These are phyloP conservation scores for Acrobasis suavella DNA, from an alignment of 2,888 invertebrate species.

Conservation along the genomic window DNA sequence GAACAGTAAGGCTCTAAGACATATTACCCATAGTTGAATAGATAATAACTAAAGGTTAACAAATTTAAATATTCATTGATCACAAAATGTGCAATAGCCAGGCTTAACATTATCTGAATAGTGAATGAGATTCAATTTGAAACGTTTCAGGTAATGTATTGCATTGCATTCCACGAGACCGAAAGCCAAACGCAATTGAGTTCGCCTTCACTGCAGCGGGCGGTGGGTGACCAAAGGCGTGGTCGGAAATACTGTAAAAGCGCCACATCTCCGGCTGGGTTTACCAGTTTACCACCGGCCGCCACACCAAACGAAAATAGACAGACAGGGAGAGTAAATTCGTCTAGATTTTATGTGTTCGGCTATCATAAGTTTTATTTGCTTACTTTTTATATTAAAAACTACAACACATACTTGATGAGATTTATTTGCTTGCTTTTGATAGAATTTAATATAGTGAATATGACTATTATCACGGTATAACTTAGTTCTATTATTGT, in stretches of 20 bases:
- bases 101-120: no score
- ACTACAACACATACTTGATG: no score
- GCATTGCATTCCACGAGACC: not conserved
- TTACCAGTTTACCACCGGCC: no score
- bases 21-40: not conserved
- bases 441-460: no score
- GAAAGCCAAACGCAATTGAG: constrained; percentile 8
- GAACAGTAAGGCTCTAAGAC: no score
- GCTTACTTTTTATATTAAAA: no score
- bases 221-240: not conserved
- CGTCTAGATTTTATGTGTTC: not conserved
- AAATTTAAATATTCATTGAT: not conserved
- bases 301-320: not conserved
- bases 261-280: not conserved
- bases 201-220: not conserved
- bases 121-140: not conserved
- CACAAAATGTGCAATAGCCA: no score
- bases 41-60: not conserved
- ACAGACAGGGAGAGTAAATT: constrained; percentile 1
- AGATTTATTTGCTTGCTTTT: no score
- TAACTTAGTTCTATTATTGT: no score
- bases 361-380: no score
- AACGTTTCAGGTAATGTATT: constrained; percentile 5
- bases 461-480: no score
- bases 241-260: not conserved